Evolutionary conservation across 1,140 invertebrate species (phyloP), one percentile per base, ranked within the genome.

Genomic region (Vanessa tameamea): DNA sequence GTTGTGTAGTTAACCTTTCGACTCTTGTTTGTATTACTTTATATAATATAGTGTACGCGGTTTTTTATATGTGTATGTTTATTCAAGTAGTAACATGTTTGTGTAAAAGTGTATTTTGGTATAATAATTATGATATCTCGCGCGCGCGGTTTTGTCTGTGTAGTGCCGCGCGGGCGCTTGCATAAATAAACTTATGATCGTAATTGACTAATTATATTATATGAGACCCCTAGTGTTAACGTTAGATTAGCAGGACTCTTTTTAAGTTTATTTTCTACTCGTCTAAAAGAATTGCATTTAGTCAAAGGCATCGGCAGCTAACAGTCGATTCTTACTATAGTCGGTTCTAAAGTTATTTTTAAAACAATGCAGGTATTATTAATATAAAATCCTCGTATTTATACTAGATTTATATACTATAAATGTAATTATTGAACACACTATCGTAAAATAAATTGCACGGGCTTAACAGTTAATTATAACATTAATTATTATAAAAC

Each of bases 141-240:
- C 80, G 80, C 78, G 85, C 77, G 76, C 74, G 63, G 37, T 47
- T n/a, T 69, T 63, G 81, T 80, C 73, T 69, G 77, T 72, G 15
- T 43, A 64, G 47, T 66, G 16, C 63, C 77, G 78, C 68, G 69
- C 70, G 63, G 69, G 75, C 78, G 78, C 80, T 77, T 73, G 72
- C 79, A 86, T 89, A 85, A 92, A 90, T 93, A 89, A 85, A 93
- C 87, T 93, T 93, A 93, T 87, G 79, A 93, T 93, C 93, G 93
- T 93, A 93, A 93, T 93, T 93, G 92, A 93, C 93, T 93, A 93
- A 93, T 93, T 93, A 93, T 93, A 88, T 93, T 93, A 93, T 91
- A 88, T 87, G 84, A 92, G 79, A 87, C 84, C 89, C 87, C 85
- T 92, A 91, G 90, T 87, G 87, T 89, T 92, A 90, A 87, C 83